phyloP scores from a whole-genome alignment of 1,140 invertebrate species.

The Phymastichus coffea region DNA sequence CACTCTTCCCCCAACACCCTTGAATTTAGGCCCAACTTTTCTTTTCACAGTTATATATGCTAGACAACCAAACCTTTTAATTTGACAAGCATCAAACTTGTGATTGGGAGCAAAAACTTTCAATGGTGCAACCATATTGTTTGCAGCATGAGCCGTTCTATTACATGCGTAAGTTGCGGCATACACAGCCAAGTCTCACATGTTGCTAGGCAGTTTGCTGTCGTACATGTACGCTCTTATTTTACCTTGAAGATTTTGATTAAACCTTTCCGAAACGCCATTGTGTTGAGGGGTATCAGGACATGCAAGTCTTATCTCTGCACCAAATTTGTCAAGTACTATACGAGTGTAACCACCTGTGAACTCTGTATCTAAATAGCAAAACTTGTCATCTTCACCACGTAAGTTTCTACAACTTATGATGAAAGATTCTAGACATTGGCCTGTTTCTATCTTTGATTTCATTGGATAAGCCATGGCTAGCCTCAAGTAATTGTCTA shows the following conservation, averaged over 20 bases:
- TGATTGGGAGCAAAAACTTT: slow-evolving; percentile 4
- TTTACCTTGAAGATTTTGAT: slow-evolving; percentile 35
- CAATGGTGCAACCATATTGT: not conserved
- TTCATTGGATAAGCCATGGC: slow-evolving; percentile 17
- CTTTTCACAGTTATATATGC: not conserved
- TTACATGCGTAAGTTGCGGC: slow-evolving; percentile 40
- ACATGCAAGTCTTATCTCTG: not conserved
- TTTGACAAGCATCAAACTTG: not conserved
- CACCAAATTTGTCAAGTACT: not conserved
- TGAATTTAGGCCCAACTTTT: slow-evolving; percentile 4
- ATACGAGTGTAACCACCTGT: not conserved
- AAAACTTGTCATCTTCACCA: slow-evolving; percentile 11
- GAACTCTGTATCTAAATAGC: slow-evolving; percentile 16
- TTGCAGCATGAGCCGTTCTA: slow-evolving; percentile 23
- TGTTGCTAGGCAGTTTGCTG: slow-evolving; percentile 30
- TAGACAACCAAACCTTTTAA: slow-evolving; percentile 14
- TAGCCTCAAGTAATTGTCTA: slow-evolving; percentile 1
- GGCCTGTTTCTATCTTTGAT: slow-evolving; percentile 4
- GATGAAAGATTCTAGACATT: not conserved
- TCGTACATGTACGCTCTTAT: slow-evolving; percentile 40
- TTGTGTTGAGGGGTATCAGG: slow-evolving; percentile 19
- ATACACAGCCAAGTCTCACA: slow-evolving; percentile 42
- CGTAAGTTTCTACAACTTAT: not conserved
- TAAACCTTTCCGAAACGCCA: slow-evolving; percentile 21
- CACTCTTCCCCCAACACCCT: not conserved